Percentiles rank a stretch among this genome's conserved stretches.
These are phyloP conservation scores for Mormyrops attenuatus DNA, from an alignment of 2,797 vertebrate species.

Conservation along the genomic window DNA sequence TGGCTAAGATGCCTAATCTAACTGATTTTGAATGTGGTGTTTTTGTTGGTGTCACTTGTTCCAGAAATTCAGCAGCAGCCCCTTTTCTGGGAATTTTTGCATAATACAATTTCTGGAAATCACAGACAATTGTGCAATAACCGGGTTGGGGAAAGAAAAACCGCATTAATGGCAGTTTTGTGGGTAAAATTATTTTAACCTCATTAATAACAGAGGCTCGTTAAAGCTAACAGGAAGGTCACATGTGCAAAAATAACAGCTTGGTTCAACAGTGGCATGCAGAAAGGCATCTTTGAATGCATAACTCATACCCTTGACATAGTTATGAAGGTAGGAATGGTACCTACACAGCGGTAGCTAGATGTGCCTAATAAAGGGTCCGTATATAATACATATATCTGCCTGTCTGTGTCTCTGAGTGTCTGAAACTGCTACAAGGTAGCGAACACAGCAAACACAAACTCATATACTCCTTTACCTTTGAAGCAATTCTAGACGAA, in stretches of 20 bases:
- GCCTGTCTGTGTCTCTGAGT: neutral
- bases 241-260: neutral
- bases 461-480: neutral
- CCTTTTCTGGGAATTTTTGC: neutral
- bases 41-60: neutral
- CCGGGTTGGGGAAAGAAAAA: neutral
- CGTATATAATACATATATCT: neutral
- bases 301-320: neutral
- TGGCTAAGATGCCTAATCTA: neutral
- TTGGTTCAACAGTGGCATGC: neutral
- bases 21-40: neutral
- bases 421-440: neutral
- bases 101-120: neutral
- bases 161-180: neutral
- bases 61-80: neutral
- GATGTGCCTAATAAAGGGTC: neutral
- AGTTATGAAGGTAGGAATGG: neutral
- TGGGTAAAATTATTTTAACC: neutral
- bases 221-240: neutral
- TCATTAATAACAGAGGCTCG: neutral
- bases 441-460: neutral
- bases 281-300: neutral
- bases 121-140: neutral
- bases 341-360: neutral
- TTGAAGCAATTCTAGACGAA: neutral